phyloP scores from a whole-genome alignment of 2,797 vertebrate species.

The Ateles fusciceps region DNA sequence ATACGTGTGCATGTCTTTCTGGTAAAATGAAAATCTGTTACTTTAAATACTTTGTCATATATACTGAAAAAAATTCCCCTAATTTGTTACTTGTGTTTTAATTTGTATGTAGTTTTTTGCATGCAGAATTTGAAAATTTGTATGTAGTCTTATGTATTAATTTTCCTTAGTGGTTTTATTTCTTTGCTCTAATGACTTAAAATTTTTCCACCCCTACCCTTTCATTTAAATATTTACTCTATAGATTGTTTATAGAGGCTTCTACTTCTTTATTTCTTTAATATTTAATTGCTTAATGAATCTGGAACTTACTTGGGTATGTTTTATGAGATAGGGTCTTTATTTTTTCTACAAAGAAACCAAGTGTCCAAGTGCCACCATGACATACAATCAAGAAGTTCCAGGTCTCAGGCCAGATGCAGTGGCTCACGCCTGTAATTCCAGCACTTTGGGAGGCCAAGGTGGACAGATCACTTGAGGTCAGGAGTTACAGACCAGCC shows the following conservation, averaged over 20 bases:
- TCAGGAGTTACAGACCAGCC: too few relatives aligned
- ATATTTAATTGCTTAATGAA: neutral
- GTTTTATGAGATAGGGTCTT: neutral
- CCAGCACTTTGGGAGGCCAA: too few relatives aligned
- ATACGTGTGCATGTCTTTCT: too few relatives aligned
- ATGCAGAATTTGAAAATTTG: neutral
- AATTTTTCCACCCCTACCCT: neutral
- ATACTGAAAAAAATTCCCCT: neutral
- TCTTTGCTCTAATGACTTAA: neutral
- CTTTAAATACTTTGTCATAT: neutral
- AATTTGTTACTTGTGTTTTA: neutral
- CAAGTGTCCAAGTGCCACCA: neutral
- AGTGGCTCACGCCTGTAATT: too few relatives aligned
- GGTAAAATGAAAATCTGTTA: neutral
- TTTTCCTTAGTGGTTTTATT: conserved; percentile 9
- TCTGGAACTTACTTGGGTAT: neutral
- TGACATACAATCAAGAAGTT: neutral
- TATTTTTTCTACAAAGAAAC: neutral
- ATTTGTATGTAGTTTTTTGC: neutral
- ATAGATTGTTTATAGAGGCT: neutral
- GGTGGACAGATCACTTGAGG: too few relatives aligned
- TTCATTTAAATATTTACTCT: too few relatives aligned
- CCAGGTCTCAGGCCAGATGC: neutral
- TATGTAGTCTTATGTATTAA: neutral
- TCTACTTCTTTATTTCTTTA: neutral